Base-by-base conservation (phyloP, 2,113 vertebrate genomes). In the Ardeotis arabs region DNA sequence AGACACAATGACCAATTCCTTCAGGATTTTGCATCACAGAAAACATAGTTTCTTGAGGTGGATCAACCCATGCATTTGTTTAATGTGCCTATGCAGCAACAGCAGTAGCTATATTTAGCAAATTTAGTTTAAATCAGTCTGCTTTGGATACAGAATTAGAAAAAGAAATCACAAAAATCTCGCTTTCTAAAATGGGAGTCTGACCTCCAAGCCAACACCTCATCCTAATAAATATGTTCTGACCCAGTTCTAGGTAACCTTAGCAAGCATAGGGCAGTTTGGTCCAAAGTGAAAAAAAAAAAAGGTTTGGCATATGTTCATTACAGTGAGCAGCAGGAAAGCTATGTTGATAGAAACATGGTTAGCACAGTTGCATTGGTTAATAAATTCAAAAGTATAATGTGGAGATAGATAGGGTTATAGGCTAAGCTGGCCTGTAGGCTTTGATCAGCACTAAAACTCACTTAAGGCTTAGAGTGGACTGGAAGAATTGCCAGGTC, bases 341-440 rank as follows among this genome's bases (percentile, higher is more conserved):
- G 33, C 49, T 77, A 8, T 91, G 70, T 92, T 95, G 91, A 93
- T 90, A 95, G 91, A 94, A 96, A 91, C 0, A 6, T 89, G 67
- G 75, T 92, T 81, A 95, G 69, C 72, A 69, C 84, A 60, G 84
- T 95, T 93, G 73, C 39, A 68, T 86, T 83, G 76, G 90, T 89
- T 97, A 95, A 95, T 93, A 94, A 96, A 89, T 96, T 95, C 92
- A 96, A 35, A 35, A 83, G 88, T 93, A 93, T 97, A 96, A 95
- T 80, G 87, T 91, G 74, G 86, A 92, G 91, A 92, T 87, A 95
- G 86, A 91, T 64, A 82, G 92, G 93, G 96, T 96, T 96, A 95
- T 47, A 96, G 92, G 92, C 92, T 97, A 97, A 96, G 81, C 93
- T 96, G 95, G 94, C 89, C 95, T 96, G 74, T 84, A 95, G 94